Conservation (phyloP, 2,797 vertebrate genomes). For the Chiloscyllium punctatum region DNA sequence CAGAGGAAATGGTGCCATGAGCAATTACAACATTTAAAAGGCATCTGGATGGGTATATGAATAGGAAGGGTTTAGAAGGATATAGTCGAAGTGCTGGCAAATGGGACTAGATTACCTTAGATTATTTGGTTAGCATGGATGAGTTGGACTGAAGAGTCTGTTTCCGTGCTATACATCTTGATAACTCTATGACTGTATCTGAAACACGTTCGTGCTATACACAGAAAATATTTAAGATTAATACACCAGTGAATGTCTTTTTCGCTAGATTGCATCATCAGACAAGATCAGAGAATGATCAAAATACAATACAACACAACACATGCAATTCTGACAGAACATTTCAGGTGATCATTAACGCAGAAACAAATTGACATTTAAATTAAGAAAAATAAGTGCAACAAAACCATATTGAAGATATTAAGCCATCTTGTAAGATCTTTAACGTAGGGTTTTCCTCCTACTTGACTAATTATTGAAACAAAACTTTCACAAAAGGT, state of each 20-base stretch:
- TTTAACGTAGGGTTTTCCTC: neutral
- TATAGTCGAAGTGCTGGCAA: too few relatives aligned
- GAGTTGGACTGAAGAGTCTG: too few relatives aligned
- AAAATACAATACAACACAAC: neutral
- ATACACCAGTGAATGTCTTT: neutral
- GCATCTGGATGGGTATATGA: too few relatives aligned
- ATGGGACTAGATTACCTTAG: too few relatives aligned
- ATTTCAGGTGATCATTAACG: neutral
- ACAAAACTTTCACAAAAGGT: neutral
- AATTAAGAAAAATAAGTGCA: slow-evolving; percentile 1
- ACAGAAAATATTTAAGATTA: neutral
- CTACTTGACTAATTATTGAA: neutral
- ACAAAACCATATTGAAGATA: neutral
- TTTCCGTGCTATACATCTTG: too few relatives aligned
- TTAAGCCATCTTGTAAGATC: neutral
- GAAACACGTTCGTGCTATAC: neutral
- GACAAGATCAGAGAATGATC: neutral
- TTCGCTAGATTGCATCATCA: neutral
- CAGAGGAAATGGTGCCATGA: too few relatives aligned
- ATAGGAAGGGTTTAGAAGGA: too few relatives aligned
- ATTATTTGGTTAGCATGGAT: too few relatives aligned
- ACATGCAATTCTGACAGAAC: neutral
- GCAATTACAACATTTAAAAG: too few relatives aligned
- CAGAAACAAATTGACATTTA: slow-evolving; percentile 7
- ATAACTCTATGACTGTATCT: neutral